Conservation (phyloP, 2,113 vertebrate genomes). For the Pleuronectes platessa region DNA sequence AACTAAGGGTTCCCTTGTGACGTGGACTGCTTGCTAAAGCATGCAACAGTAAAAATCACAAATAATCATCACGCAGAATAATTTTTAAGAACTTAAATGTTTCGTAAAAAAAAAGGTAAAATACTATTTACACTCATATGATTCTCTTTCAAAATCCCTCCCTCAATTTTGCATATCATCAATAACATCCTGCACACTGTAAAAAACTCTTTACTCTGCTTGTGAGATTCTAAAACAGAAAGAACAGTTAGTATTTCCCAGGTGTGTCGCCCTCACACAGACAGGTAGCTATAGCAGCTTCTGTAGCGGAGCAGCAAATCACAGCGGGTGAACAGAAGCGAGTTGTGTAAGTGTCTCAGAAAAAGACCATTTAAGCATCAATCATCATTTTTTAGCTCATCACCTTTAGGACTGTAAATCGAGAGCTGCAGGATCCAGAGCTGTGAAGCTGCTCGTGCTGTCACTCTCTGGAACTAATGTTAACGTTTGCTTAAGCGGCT, state of each 20-base stretch:
- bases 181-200: background rate
- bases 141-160: background rate
- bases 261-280: background rate
- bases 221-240: no score
- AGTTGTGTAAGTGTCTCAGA: background rate
- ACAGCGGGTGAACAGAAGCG: background rate
- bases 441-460: background rate
- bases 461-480: background rate
- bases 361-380: background rate
- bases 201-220: no score
- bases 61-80: no score
- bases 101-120: no score
- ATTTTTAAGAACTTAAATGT: no score
- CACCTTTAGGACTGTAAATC: background rate
- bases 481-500: background rate
- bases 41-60: no score
- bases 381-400: conserved; percentile 7
- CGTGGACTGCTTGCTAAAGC: no score
- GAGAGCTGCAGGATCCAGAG: background rate
- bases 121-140: no score
- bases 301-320: background rate
- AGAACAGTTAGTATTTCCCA: background rate
- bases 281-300: background rate
- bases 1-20: no score
- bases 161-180: background rate